Evolutionary conservation across 2,888 invertebrate genomes (phyloP), one percentile per base, ranked within the genome.

Genomic region (Cylloceria caligata): DNA sequence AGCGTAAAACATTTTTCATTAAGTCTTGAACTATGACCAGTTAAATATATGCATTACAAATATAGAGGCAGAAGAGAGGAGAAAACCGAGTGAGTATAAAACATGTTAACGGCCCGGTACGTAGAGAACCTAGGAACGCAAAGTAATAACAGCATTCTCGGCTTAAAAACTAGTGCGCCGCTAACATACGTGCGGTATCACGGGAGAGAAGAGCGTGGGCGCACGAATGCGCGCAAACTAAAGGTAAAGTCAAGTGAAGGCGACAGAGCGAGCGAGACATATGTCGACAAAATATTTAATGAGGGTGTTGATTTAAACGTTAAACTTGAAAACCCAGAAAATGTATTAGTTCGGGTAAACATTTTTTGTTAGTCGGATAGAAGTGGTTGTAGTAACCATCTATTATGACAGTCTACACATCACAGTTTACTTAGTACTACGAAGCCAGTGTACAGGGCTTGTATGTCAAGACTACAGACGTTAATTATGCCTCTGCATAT

Each of bases 191-290:
- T 49, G 72, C 36, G 39, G 42, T 65, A 67, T 71, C 71, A 47
- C 49, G 75, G 69, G 71, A 71, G 64, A 39, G 75, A 64, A 60
- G 65, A 64, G 75, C 80, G 80, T 80, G 80, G 80, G 80, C 80
- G 80, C 60, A 65, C 47, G 64, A 69, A 71, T 71, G 16, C 57
- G 75, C 71, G 55, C 55, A 57, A 81, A 45, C 72, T 76, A 55
- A 69, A 67, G 49, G 76, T 76, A 65, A 30, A 69, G 52, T 81
- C 77, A n/a, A n/a, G n/a, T n/a, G n/a, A n/a, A n/a, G n/a, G 73
- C 81, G 21, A 81, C 72, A 77, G 30, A 30, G 13, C 30, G 57
- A 57, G n/a, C 30, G 55, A 57, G 55, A 19, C 60, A n/a, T 19
- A 19, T 60, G 60, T 52, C 39, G n/a, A 34, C 34, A 5, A 62